Base-by-base conservation (phyloP, 2,888 invertebrate genomes). In the Acrocyrtus sp. region DNA sequence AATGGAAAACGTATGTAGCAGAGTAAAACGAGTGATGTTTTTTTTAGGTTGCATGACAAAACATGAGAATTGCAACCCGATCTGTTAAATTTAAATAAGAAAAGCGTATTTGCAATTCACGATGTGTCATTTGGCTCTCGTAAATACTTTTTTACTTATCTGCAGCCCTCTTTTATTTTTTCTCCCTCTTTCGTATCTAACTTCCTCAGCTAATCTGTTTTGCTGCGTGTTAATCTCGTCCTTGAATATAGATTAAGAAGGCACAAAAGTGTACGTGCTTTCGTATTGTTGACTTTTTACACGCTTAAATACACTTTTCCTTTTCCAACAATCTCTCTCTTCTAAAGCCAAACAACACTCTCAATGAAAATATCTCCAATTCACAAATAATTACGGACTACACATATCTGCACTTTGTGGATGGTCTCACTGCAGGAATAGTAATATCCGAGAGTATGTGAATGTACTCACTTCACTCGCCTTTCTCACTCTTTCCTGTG, bases 1-100 rank as follows among this genome's bases (percentile, higher is more conserved):
- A 60, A 60, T 60, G 60, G 60, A 60, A 60, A 60, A 60, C 22
- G 48, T 29, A 60, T 60, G 60, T 54, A 51, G 29, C n/a, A n/a
- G n/a, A n/a, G n/a, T n/a, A n/a, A n/a, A n/a, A n/a, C 41, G 45
- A 21, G 24, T 41, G 8, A 39, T 5, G 41, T n/a, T 41, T 57
- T 57, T 26, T 45, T 57, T n/a, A n/a, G n/a, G n/a, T n/a, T n/a
- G n/a, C n/a, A n/a, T 34, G 34, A 12, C 34, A 34, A 34, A 34
- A 34, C 5, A 34, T 34, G 34, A 41, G 56, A 57, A n/a, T n/a
- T n/a, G n/a, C n/a, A 57, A 57, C 57, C 45, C 57, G 57, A 57
- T 57, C 57, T 57, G 43, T 39, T 34, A 34, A 34, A 34, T n/a
- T n/a, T 34, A 34, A 34, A 34, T 8, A 34, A 12, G 12, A 34